Evolutionary conservation across 2,113 vertebrate species (phyloP).

Genomic region (Misgurnus anguillicaudatus): DNA sequence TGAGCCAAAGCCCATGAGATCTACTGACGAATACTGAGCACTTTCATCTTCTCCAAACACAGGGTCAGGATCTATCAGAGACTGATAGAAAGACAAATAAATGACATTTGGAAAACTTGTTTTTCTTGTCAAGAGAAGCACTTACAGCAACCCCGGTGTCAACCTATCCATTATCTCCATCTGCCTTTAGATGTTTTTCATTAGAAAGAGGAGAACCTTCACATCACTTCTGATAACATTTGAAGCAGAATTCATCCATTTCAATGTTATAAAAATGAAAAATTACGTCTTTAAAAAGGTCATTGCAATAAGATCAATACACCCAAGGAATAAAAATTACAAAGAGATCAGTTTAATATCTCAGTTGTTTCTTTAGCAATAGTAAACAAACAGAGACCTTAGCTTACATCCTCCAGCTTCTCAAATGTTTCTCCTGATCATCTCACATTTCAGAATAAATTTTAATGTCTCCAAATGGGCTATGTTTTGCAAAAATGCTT

Average conservation of each 20-base stretch:
- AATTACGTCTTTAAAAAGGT: neutral
- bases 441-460: too few relatives aligned
- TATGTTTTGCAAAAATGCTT: too few relatives aligned
- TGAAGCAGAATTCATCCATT: constrained; percentile 12
- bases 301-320: neutral
- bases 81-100: constrained; percentile 68
- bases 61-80: constrained; percentile 65
- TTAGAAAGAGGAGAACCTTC: too few relatives aligned
- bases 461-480: too few relatives aligned
- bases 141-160: constrained; percentile 68
- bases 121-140: constrained; percentile 72
- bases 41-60: constrained; percentile 68
- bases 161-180: constrained; percentile 64
- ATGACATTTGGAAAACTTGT: constrained; percentile 67
- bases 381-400: neutral
- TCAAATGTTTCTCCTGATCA: neutral
- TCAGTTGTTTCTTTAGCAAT: neutral
- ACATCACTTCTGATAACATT: too few relatives aligned
- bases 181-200: constrained; percentile 44
- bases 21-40: constrained; percentile 61
- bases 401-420: neutral
- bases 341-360: neutral
- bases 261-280: constrained; percentile 12
- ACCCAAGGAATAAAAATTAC: neutral
- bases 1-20: constrained; percentile 62